Evolutionary conservation across 2,888 invertebrate genomes (phyloP).

Genomic region (Isotomurus palustris): DNA sequence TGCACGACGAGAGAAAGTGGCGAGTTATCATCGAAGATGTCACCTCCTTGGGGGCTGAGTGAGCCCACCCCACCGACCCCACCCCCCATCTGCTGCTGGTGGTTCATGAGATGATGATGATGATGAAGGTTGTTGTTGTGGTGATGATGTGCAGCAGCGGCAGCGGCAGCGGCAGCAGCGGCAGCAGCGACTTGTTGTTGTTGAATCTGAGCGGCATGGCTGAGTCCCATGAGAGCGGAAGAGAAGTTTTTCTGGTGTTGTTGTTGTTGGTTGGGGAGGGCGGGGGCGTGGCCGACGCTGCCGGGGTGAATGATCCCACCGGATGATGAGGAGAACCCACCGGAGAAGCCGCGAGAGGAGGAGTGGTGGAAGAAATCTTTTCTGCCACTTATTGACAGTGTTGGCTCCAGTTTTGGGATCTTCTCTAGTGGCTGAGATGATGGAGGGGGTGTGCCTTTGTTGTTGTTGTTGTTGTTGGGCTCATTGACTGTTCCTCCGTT

Average conservation of each 20-base stretch:
- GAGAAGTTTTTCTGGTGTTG: constrained; percentile 38
- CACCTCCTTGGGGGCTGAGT: too few species aligned
- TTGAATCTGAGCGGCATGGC: constrained; percentile 39
- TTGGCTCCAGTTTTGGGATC: constrained; percentile 5
- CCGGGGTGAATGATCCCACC: background rate
- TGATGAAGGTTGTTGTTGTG: too few species aligned
- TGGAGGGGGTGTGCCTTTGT: constrained; percentile 10
- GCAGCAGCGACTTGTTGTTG: constrained; percentile 43
- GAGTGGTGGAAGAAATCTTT: background rate
- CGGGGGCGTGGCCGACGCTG: background rate
- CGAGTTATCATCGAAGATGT: constrained; percentile 80
- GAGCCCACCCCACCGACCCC: too few species aligned
- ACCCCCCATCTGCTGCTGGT: too few species aligned
- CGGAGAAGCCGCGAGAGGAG: background rate
- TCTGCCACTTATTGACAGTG: background rate
- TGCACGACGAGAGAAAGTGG: constrained; percentile 70
- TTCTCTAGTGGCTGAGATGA: constrained; percentile 7
- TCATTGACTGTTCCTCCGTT: constrained; percentile 22
- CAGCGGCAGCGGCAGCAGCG: constrained; percentile 49
- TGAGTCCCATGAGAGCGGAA: constrained; percentile 48
- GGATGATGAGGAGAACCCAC: background rate
- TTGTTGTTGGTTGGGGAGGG: background rate
- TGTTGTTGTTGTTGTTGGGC: constrained; percentile 28
- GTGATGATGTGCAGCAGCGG: constrained; percentile 29
- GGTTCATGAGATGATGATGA: too few species aligned